These are phyloP conservation scores for Oegoconia quadripuncta DNA, from an alignment of 2,888 invertebrate species.

Conservation along the genomic window DNA sequence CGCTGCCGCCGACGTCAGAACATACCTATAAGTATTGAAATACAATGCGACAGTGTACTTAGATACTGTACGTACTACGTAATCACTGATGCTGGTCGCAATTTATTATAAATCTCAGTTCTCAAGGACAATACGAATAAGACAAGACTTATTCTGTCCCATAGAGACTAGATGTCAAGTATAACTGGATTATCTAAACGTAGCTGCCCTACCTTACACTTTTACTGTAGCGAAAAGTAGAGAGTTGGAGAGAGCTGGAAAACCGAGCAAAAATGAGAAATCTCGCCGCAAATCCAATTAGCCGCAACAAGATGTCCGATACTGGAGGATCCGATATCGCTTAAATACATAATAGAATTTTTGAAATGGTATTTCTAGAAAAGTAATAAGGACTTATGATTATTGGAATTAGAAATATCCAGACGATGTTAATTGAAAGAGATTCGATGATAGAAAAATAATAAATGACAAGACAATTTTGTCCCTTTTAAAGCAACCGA, in stretches of 20 bases:
- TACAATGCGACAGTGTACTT: constrained; percentile 32
- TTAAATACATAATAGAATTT: constrained; percentile 50
- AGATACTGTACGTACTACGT: not conserved
- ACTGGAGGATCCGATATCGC: constrained; percentile 45
- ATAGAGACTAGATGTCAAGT: no score
- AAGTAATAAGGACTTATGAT: constrained; percentile 15
- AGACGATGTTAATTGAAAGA: constrained; percentile 29
- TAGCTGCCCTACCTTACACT: not conserved
- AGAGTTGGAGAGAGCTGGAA: constrained; percentile 33
- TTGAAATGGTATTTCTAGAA: constrained; percentile 24
- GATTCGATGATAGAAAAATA: constrained; percentile 5
- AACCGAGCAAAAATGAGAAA: constrained; percentile 49
- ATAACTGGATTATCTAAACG: no score
- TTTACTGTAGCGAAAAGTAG: constrained; percentile 30
- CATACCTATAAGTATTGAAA: constrained; percentile 54
- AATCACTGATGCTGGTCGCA: not conserved
- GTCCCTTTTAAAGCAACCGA: no score
- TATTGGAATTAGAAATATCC: constrained; percentile 24
- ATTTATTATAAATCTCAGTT: not conserved
- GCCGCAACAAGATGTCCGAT: constrained; percentile 55
- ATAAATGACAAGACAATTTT: no score
- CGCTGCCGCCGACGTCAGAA: constrained; percentile 44
- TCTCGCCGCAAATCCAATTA: constrained; percentile 63
- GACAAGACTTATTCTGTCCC: no score
- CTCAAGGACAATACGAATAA: no score